phyloP scores from a whole-genome alignment of 2,888 invertebrate species.

The Mystacides longicornis region DNA sequence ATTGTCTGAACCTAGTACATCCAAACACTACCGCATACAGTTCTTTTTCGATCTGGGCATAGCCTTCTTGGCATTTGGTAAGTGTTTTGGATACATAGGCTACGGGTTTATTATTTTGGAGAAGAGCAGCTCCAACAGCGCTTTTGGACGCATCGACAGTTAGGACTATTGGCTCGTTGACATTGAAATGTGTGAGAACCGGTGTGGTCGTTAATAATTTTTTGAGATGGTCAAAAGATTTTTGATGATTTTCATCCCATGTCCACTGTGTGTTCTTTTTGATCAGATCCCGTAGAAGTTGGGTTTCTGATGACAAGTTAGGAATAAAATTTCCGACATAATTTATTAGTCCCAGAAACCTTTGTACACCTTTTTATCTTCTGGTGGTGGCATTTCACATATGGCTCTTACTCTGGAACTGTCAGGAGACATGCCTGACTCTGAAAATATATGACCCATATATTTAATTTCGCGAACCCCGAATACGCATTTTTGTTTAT shows the following conservation, averaged over 20 bases:
- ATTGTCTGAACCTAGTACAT: slow-evolving; percentile 28
- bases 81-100: slow-evolving; percentile 28
- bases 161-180: slow-evolving; percentile 17
- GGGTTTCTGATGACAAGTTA: slow-evolving; percentile 20
- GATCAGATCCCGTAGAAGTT: slow-evolving; percentile 21
- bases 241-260: slow-evolving; percentile 22
- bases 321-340: slow-evolving; percentile 26
- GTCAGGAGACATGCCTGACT: slow-evolving; percentile 22
- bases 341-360: slow-evolving; percentile 23
- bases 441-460: slow-evolving; percentile 26
- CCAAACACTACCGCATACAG: slow-evolving; percentile 29
- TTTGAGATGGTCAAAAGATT: slow-evolving; percentile 25
- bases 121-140: slow-evolving; percentile 27
- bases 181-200: slow-evolving; percentile 21
- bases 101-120: slow-evolving; percentile 27
- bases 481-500: slow-evolving; percentile 21
- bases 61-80: too few species aligned
- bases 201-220: slow-evolving; percentile 13
- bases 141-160: slow-evolving; percentile 28
- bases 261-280: slow-evolving; percentile 19
- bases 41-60: too few species aligned
- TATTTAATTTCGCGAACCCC: slow-evolving; percentile 21
- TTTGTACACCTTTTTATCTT: slow-evolving; percentile 15
- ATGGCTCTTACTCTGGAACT: slow-evolving; percentile 17
- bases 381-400: slow-evolving; percentile 7